Conservation (phyloP, 2,113 vertebrate species). For the Microcebus lehilahytsara region DNA sequence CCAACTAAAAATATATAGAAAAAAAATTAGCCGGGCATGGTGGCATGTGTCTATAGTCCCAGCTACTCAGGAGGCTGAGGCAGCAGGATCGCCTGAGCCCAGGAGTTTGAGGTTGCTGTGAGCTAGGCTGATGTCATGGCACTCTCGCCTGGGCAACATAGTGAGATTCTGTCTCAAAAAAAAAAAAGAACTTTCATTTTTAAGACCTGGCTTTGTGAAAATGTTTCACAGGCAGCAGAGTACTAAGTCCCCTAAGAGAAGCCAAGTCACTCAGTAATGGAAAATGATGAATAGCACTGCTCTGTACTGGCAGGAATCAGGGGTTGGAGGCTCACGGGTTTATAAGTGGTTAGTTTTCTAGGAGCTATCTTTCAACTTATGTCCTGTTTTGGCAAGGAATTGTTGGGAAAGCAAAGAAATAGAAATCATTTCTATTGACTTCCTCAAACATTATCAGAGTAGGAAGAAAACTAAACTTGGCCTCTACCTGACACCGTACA, state of each 20-base stretch:
- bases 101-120: too few species aligned
- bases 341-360: neutral
- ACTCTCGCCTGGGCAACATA: too few species aligned
- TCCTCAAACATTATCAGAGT: constrained; percentile 5
- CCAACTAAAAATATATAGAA: too few species aligned
- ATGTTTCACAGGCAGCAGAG: neutral
- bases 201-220: neutral
- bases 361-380: neutral
- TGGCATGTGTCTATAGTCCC: too few species aligned
- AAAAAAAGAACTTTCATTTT: neutral
- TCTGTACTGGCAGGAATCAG: neutral
- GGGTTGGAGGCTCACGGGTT: neutral
- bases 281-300: neutral
- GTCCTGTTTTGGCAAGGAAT: neutral
- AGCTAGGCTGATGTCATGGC: too few species aligned
- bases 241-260: neutral
- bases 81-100: too few species aligned
- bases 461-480: neutral
- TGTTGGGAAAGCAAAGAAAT: neutral
- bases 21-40: too few species aligned
- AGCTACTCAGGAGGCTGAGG: too few species aligned
- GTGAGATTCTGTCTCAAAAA: too few species aligned
- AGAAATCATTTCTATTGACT: neutral
- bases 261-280: neutral
- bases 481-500: neutral